phyloP scores from a whole-genome alignment of 2,113 vertebrate species.

The Poecilia latipinna region DNA sequence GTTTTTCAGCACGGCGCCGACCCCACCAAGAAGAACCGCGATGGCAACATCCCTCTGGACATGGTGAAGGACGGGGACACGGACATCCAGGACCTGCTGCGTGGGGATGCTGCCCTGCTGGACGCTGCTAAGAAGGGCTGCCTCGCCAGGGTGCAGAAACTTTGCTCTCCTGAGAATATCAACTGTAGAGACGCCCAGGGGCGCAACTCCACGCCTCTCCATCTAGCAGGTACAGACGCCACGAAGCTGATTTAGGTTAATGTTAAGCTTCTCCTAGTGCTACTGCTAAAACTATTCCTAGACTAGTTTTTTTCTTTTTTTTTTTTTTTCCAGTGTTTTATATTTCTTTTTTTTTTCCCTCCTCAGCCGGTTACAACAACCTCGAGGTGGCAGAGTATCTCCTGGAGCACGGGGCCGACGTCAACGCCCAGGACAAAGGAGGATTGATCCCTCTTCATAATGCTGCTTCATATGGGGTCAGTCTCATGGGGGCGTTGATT shows the following conservation, averaged over 20 bases:
- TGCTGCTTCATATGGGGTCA: conserved; percentile 97
- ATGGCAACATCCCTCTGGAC: conserved; percentile 96
- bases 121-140: conserved; percentile 99
- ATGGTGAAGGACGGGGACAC: conserved; percentile 99
- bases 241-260: background rate
- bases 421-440: conserved; percentile 98
- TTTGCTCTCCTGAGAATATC: conserved; percentile 96
- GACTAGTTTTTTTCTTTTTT: background rate
- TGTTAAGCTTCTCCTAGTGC: background rate
- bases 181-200: conserved; percentile 99
- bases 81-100: conserved; percentile 96
- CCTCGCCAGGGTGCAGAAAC: conserved; percentile 95
- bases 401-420: conserved; percentile 96
- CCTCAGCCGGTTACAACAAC: conserved; percentile 97
- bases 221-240: conserved; percentile 87
- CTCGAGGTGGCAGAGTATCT: conserved; percentile 98
- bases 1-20: conserved; percentile 91
- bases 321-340: background rate
- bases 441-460: conserved; percentile 99
- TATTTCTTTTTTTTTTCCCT: background rate
- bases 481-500: conserved; percentile 38
- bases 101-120: conserved; percentile 93
- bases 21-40: conserved; percentile 97
- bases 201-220: conserved; percentile 95
- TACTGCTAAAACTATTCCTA: no score